Evolutionary conservation across 2,113 vertebrate species (phyloP), one percentile per base, ranked within the genome.

Genomic region (Nerophis lumbriciformis): DNA sequence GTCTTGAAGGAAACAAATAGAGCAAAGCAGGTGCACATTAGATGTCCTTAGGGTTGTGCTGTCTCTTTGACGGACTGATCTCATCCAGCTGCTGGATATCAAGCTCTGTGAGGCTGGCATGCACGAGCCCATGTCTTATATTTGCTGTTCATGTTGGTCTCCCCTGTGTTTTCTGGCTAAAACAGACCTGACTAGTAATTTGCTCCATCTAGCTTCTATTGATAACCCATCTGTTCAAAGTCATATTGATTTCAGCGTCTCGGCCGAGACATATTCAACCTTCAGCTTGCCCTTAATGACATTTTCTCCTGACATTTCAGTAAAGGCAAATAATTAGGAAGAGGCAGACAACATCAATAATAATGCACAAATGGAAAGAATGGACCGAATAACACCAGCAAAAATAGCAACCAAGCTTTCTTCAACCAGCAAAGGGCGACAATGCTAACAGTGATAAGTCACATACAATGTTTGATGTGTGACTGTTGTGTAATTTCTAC

Each of bases 221-320:
- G 81, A 85, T 82, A 77, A 86, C 57, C 71, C 79, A 82, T 87
- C 79, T 71, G 75, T 78, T 83, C 71, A 75, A 81, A 78, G 65
- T 68, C 63, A 2, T 75, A 84, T 85, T 79, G 81, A 85, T 85
- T 74, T 72, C 63, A 15, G 65, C 72, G 72, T 59, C 75, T 72
- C 71, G 15, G 68, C 64, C 16, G 62, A 81, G 70, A 87, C 77
- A 62, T 61, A 79, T 78, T 82, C 81, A 84, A 82, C 78, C 75
- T 84, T 78, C 75, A 76, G 80, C 80, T 87, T 76, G 76, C 49
- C 76, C 77, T 72, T 88, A 82, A 82, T 69, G 68, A 75, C 5
- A 62, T 79, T 82, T 81, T 74, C 69, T 72, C 61, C 37, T 81
- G 82, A 79, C 80, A 85, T 78, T 83, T 87, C 65, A 63, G 76